Evolutionary conservation across 2,113 vertebrate genomes (phyloP).

Genomic region (Osmerus mordax): DNA sequence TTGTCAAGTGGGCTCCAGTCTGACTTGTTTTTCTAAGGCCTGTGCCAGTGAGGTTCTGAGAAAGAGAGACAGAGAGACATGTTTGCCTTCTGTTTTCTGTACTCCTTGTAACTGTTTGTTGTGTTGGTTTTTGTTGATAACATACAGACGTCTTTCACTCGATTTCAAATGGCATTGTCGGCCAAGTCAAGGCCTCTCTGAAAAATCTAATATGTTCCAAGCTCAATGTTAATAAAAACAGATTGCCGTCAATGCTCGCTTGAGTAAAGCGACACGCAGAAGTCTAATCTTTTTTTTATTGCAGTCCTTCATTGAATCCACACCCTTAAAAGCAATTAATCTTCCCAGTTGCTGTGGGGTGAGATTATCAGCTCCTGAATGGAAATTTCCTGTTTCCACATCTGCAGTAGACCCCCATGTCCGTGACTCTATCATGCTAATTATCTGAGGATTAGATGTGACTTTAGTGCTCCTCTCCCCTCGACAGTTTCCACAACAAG

Average conservation of each 20-base stretch:
- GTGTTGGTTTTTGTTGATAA: not conserved
- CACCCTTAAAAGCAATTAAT: not conserved
- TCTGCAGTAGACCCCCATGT: not conserved
- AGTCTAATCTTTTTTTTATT: too few species aligned
- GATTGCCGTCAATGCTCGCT: too few species aligned
- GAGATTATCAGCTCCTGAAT: not conserved
- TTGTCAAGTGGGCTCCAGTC: conserved; percentile 20
- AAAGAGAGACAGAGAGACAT: not conserved
- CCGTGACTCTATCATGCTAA: not conserved
- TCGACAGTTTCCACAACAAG: not conserved
- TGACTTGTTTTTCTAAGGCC: conserved; percentile 25
- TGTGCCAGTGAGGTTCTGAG: not conserved
- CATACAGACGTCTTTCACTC: not conserved
- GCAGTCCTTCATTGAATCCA: too few species aligned
- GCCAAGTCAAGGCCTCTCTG: not conserved
- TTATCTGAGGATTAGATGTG: too few species aligned
- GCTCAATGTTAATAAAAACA: too few species aligned
- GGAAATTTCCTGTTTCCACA: not conserved
- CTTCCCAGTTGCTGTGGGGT: not conserved
- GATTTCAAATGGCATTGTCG: not conserved
- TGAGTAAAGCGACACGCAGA: too few species aligned
- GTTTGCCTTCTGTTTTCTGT: not conserved
- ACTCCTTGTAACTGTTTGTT: too few species aligned
- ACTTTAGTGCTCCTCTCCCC: not conserved
- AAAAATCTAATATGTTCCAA: not conserved